Base-by-base conservation (phyloP, 2,113 vertebrate genomes). In the Galemys pyrenaicus region DNA sequence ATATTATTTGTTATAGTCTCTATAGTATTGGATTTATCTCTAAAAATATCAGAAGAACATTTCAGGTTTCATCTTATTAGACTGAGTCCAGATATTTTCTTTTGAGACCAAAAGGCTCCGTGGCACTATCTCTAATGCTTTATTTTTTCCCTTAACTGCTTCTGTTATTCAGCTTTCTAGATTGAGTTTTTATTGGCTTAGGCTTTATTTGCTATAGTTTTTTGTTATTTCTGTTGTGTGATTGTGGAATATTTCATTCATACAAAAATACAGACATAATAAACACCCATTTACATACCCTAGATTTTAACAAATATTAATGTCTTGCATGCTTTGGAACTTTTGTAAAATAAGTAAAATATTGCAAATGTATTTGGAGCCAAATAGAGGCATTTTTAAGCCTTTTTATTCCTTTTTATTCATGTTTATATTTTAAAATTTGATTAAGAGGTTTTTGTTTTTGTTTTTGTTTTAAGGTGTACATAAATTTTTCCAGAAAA, bases 371-470 rank as follows among this genome's bases (percentile, higher is more conserved):
- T 70, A 75, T 51, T 75, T 80, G 58, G 32, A 17, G 28, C 9
- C 49, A 74, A 3, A 73, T 22, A 87, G 20, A 3, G 67, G 5
- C 13, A 44, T 74, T 58, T 39, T 68, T 24, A 7, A 7, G 4
- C 1, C 71, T 83, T 65, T 93, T 62, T 46, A 39, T 86, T 35
- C 3, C 2, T 77, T 91, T 16, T 64, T 65, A 73, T 12, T 89
- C 24, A 92, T 35, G 2, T 15, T 71, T 85, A 51, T n/a, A 84
- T 89, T 92, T 94, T 62, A 41, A 89, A 79, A 68, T n/a, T 44
- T 39, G 19, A 3, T 51, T 39, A 87, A 90, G 32, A 74, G 30
- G 77, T n/a, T n/a, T n/a, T n/a, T n/a, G n/a, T n/a, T n/a, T n/a
- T n/a, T n/a, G 80, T 35, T 75, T 74, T 68, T 71, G 64, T 86